phyloP scores from a whole-genome alignment of 2,888 invertebrate genomes.

The Eurois occulta region DNA sequence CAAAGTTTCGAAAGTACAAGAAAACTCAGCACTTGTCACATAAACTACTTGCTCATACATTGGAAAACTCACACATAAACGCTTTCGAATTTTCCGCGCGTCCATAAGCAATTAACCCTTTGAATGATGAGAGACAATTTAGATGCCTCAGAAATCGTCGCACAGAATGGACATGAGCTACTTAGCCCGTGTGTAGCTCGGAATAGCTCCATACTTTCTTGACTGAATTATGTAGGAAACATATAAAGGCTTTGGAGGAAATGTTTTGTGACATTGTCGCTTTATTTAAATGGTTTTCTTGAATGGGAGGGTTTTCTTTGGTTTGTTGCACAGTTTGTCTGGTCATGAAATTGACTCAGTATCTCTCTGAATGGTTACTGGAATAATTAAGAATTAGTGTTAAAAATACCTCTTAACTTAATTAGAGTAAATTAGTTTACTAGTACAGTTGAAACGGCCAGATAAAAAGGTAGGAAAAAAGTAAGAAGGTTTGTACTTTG shows the following conservation, averaged over 20 bases:
- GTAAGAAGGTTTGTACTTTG: not conserved
- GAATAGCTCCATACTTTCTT: conserved; percentile 51
- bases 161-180: conserved; percentile 58
- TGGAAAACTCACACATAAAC: conserved; percentile 52
- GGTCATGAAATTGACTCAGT: not conserved
- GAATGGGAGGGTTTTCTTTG: conserved; percentile 35
- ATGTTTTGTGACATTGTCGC: conserved; percentile 42
- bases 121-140: conserved; percentile 64
- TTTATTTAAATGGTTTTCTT: conserved; percentile 27
- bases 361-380: not conserved
- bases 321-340: not conserved
- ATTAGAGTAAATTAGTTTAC: not conserved
- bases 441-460: not conserved
- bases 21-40: conserved; percentile 36
- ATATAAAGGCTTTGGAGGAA: conserved; percentile 28
- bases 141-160: conserved; percentile 68
- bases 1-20: conserved; percentile 14
- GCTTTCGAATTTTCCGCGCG: conserved; percentile 65
- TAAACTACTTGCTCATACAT: conserved; percentile 46
- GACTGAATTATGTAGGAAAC: conserved; percentile 44
- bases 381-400: not conserved
- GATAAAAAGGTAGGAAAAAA: not conserved
- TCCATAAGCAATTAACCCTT: conserved; percentile 67
- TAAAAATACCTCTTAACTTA: not conserved
- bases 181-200: conserved; percentile 42